Conservation (phyloP, 1,140 invertebrate genomes). For the Saccostrea glomerata region DNA sequence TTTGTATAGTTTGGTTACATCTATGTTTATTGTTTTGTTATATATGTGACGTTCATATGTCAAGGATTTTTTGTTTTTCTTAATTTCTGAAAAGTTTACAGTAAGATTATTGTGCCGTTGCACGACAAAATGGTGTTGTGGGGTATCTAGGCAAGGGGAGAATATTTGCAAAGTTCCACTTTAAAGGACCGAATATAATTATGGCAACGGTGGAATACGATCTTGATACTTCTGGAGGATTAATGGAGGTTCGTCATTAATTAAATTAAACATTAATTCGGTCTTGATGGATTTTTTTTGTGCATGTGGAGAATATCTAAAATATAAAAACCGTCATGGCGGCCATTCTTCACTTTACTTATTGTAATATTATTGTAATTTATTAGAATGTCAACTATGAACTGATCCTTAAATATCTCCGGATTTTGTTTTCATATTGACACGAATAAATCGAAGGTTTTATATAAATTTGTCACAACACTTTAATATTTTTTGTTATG, state of each 20-base stretch:
- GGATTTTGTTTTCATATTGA: too few species aligned
- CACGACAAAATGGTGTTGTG: slow-evolving; percentile 38
- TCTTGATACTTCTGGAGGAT: slow-evolving; percentile 83
- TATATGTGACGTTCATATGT: background rate
- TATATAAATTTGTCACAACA: too few species aligned
- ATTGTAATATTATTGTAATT: too few species aligned
- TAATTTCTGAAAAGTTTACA: slow-evolving; percentile 31
- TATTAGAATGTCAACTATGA: too few species aligned
- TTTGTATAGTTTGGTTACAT: background rate
- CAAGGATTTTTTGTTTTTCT: slow-evolving; percentile 29
- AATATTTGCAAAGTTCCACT: slow-evolving; percentile 78
- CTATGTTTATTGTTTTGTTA: background rate
- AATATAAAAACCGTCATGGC: slow-evolving; percentile 48
- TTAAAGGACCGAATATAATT: slow-evolving; percentile 89
- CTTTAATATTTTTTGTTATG: too few species aligned
- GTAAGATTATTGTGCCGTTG: slow-evolving; percentile 35
- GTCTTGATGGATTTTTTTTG: background rate
- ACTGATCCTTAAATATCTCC: too few species aligned
- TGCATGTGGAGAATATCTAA: background rate
- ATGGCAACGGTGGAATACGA: slow-evolving; percentile 81
- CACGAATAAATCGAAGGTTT: too few species aligned
- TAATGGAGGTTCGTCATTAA: slow-evolving; percentile 83
- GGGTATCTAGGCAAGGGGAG: slow-evolving; percentile 35
- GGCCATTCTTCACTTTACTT: background rate
- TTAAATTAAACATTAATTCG: slow-evolving; percentile 15